Evolutionary conservation across 1,140 invertebrate species (phyloP).

Genomic region (Drosophila sturtevanti): DNA sequence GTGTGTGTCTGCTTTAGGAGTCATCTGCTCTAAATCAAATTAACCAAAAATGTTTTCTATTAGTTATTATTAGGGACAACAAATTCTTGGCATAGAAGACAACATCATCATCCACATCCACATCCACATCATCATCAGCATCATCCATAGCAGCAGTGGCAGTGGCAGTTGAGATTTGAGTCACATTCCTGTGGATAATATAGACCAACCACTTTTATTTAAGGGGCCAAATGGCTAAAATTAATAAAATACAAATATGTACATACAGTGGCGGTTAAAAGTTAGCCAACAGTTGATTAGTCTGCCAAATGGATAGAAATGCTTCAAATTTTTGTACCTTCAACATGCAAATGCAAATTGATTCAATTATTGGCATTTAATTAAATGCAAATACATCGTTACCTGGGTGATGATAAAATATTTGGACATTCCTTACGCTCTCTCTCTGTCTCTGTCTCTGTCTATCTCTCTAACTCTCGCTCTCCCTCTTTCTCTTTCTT

Average conservation of each 20-base stretch:
- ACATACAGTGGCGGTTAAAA: slow-evolving; percentile 43
- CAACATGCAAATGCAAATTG: slow-evolving; percentile 72
- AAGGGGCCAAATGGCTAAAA: slow-evolving; percentile 51
- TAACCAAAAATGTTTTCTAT: slow-evolving; percentile 13
- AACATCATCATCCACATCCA: too few relatives aligned
- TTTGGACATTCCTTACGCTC: slow-evolving; percentile 19
- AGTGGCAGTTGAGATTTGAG: not conserved
- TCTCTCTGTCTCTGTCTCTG: not conserved
- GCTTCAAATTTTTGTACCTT: slow-evolving; percentile 41
- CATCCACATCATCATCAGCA: too few relatives aligned
- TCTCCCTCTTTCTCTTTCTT: slow-evolving; percentile 12
- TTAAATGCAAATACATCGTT: slow-evolving; percentile 72
- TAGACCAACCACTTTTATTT: not conserved
- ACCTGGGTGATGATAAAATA: slow-evolving; percentile 20
- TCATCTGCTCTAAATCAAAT: slow-evolving; percentile 4
- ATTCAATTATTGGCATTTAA: slow-evolving; percentile 79
- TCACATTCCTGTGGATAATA: slow-evolving; percentile 4
- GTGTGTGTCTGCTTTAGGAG: not conserved
- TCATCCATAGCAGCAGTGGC: not conserved
- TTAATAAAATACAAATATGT: slow-evolving; percentile 74
- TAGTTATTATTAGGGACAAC: slow-evolving; percentile 26
- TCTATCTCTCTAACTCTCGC: not conserved
- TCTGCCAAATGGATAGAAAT: slow-evolving; percentile 53
- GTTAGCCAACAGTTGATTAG: slow-evolving; percentile 69
- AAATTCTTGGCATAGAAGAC: slow-evolving; percentile 30